These are phyloP conservation scores for Linepithema humile DNA, from an alignment of 1,140 invertebrate genomes.

Conservation along the genomic window DNA sequence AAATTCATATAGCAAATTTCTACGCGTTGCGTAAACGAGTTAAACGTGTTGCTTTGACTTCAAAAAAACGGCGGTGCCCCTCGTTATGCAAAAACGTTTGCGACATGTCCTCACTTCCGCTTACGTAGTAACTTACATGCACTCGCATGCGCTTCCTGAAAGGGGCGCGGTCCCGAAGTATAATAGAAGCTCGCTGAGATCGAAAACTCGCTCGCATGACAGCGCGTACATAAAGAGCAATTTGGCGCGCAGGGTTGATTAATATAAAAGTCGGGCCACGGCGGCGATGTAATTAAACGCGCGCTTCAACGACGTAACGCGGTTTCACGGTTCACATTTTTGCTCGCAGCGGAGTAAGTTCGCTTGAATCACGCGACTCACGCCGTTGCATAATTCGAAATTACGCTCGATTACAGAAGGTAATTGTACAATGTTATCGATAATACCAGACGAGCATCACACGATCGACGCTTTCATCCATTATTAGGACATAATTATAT, in stretches of 20 bases:
- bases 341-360: neutral
- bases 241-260: neutral
- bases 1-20: slow-evolving; percentile 15
- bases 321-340: slow-evolving; percentile 9
- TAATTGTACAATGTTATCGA: slow-evolving; percentile 21
- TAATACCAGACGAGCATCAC: slow-evolving; percentile 13
- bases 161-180: neutral
- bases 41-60: neutral
- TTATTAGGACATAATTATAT: slow-evolving; percentile 31
- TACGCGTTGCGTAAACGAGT: neutral
- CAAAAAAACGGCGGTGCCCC: neutral
- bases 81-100: slow-evolving; percentile 50
- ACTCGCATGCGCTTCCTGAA: slow-evolving; percentile 18
- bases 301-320: neutral
- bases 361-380: slow-evolving; percentile 13
- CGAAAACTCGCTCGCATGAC: slow-evolving; percentile 17
- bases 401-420: neutral
- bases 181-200: neutral
- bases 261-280: neutral
- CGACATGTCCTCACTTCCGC: neutral
- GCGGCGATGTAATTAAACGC: neutral
- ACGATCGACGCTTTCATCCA: slow-evolving; percentile 4
- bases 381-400: slow-evolving; percentile 30
- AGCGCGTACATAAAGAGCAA: neutral
- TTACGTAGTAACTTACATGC: neutral